A percentile compares a stretch with the other conserved stretches of the same genome.
These are phyloP conservation scores for Muntiacus muntjak DNA, from an alignment of 2,113 vertebrate genomes.

Conservation along the genomic window DNA sequence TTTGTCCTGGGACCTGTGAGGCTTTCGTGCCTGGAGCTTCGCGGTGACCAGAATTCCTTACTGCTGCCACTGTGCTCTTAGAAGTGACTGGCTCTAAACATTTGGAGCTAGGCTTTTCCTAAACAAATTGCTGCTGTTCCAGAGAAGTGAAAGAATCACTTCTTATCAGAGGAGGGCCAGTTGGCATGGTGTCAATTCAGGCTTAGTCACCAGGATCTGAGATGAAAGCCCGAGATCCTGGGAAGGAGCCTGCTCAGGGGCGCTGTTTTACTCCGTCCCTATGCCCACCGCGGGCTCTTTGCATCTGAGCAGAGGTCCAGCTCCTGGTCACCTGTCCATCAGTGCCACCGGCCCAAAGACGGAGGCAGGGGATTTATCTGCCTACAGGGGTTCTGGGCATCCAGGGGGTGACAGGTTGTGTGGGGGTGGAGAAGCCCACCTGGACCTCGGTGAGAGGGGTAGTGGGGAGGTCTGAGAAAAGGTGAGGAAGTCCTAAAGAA, in stretches of 20 bases:
- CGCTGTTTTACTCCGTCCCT: not conserved
- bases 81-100: not conserved
- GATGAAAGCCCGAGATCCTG: not conserved
- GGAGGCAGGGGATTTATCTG: not conserved
- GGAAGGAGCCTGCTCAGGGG: not conserved
- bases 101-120: not conserved
- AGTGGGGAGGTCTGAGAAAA: not conserved
- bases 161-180: not conserved
- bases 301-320: not conserved
- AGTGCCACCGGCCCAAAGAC: not conserved
- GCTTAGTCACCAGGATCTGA: slow-evolving; percentile 23
- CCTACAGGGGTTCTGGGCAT: not conserved
- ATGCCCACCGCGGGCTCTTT: not conserved
- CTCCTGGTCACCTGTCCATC: not conserved
- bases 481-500: not conserved
- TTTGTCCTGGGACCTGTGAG: not conserved
- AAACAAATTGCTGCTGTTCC: not conserved
- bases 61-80: not conserved
- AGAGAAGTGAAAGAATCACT: not conserved
- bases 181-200: not conserved
- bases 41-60: not conserved
- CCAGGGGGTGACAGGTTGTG: not conserved
- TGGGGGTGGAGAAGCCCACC: not conserved
- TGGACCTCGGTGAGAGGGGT: not conserved
- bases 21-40: rapidly evolving